A percentile compares a stretch with the other conserved stretches of the same genome.
These are phyloP conservation scores for Cotesia glomerata DNA, from an alignment of 1,140 invertebrate species.

Conservation along the genomic window DNA sequence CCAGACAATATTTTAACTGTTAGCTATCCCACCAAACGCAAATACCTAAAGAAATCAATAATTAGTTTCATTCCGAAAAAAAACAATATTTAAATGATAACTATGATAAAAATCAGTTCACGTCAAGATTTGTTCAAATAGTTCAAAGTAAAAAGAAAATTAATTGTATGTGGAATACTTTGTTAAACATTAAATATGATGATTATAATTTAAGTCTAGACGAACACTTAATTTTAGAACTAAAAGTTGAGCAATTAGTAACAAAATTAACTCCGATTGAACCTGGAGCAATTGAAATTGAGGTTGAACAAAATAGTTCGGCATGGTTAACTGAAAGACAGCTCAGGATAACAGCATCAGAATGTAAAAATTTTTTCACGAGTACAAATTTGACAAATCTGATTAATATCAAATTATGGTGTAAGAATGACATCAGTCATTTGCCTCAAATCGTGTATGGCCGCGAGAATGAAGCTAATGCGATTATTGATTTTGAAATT, in stretches of 20 bases:
- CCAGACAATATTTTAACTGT: neutral
- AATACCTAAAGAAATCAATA: neutral
- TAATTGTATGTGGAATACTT: too few species aligned
- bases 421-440: neutral
- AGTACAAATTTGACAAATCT: neutral
- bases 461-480: too few species aligned
- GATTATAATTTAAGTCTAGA: too few species aligned
- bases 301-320: neutral
- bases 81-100: too few species aligned
- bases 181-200: too few species aligned
- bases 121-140: neutral
- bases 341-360: conserved; percentile 1
- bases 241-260: too few species aligned
- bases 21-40: neutral
- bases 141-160: neutral
- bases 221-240: too few species aligned
- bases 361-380: neutral
- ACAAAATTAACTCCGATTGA: too few species aligned
- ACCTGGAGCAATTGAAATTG: too few species aligned
- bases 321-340: neutral
- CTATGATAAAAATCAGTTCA: neutral
- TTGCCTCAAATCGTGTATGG: neutral
- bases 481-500: too few species aligned
- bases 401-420: neutral
- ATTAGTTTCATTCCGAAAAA: too few species aligned